These are phyloP conservation scores for Calephelis perditalis DNA, from an alignment of 2,888 invertebrate genomes.

Conservation along the genomic window DNA sequence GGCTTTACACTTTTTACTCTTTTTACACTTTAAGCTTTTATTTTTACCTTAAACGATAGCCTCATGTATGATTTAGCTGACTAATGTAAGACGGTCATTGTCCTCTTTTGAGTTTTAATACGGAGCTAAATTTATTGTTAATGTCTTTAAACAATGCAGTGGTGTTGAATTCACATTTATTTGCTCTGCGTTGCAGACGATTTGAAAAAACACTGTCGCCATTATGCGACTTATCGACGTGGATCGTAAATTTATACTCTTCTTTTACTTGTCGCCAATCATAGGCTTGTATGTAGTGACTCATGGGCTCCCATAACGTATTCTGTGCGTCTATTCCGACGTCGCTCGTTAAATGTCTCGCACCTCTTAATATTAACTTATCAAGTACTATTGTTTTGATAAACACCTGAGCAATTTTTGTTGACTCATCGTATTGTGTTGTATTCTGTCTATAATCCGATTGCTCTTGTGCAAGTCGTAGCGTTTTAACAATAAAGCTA, in stretches of 20 bases:
- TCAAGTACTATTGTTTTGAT: conserved; percentile 77
- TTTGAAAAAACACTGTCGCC: conserved; percentile 42
- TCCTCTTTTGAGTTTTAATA: conserved; percentile 4
- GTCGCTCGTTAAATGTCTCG: conserved; percentile 63
- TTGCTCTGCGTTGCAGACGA: conserved; percentile 30
- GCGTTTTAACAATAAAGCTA: conserved; percentile 70
- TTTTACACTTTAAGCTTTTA: conserved; percentile 11
- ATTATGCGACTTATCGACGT: conserved; percentile 47
- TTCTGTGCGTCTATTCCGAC: conserved; percentile 51
- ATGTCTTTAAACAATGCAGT: conserved; percentile 9
- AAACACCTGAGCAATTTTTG: conserved; percentile 69
- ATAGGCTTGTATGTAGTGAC: conserved; percentile 44
- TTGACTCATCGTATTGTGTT: conserved; percentile 73
- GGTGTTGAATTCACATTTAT: conserved; percentile 6
- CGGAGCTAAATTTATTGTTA: conserved; percentile 6
- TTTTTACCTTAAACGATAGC: background rate
- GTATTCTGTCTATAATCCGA: conserved; percentile 70
- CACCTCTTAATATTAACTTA: conserved; percentile 74
- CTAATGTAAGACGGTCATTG: background rate
- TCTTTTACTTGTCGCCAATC: conserved; percentile 21
- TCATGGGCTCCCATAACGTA: conserved; percentile 57
- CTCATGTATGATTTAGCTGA: conserved; percentile 7
- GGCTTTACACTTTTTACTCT: conserved; percentile 2
- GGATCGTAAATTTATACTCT: conserved; percentile 47
- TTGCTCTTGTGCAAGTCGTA: conserved; percentile 64